Conservation (phyloP, 2,113 vertebrate species). For the Oxygymnocypris stewartii region DNA sequence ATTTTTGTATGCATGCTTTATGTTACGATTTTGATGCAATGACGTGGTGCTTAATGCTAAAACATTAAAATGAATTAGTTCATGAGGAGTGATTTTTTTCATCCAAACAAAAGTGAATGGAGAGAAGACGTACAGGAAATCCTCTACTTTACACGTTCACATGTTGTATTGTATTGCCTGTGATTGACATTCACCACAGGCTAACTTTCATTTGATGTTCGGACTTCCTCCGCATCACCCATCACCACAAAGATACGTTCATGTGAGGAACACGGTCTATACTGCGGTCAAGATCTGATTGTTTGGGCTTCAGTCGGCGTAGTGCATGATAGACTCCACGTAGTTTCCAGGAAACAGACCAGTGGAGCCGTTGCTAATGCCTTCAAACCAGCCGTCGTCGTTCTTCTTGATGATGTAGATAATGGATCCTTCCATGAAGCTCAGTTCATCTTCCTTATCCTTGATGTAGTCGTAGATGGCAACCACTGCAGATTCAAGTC, state of each 20-base stretch:
- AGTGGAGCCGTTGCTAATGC: constrained; percentile 88
- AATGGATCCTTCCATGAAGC: constrained; percentile 94
- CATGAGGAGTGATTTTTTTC: neutral
- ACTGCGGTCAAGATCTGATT: constrained; percentile 29
- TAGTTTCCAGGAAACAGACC: constrained; percentile 99
- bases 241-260: constrained; percentile 66
- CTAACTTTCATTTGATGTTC: constrained; percentile 60
- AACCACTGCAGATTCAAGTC: constrained; percentile 78
- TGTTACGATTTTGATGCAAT: constrained; percentile 72
- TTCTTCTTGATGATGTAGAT: constrained; percentile 99
- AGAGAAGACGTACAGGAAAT: neutral
- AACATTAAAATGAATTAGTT: neutral
- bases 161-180: too few relatives aligned
- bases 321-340: constrained; percentile 98
- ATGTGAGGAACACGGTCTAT: constrained; percentile 63
- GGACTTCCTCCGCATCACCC: constrained; percentile 52
- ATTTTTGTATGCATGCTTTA: constrained; percentile 89
- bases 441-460: constrained; percentile 96
- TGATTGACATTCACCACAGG: constrained; percentile 66
- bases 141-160: constrained; percentile 64
- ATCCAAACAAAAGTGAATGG: neutral
- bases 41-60: constrained; percentile 77
- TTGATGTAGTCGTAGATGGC: constrained; percentile 96
- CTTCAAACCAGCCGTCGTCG: constrained; percentile 98
- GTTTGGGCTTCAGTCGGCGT: constrained; percentile 84